Percentiles rank a stretch among this genome's conserved stretches.
Evolutionary conservation across 2,797 vertebrate species (phyloP).

Genomic region (Lepilemur septentrionalis): DNA sequence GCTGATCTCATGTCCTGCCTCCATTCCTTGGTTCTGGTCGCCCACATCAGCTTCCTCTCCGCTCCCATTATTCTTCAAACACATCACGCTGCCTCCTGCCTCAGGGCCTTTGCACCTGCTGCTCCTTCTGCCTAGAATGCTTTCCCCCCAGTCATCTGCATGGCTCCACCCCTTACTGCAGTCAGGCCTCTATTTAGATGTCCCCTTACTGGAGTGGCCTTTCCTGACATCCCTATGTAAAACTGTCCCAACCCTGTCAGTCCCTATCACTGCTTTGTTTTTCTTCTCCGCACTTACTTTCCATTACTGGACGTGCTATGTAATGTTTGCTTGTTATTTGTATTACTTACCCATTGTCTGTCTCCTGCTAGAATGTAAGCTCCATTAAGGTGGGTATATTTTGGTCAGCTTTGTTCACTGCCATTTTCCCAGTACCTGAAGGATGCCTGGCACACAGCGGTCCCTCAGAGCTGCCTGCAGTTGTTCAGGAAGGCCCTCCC

Average conservation of each 20-base stretch:
- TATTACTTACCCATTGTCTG: accelerated
- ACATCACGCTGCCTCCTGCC: neutral
- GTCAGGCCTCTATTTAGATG: neutral
- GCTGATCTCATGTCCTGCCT: neutral
- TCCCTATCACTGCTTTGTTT: neutral
- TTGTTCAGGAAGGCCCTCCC: neutral
- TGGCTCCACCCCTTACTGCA: neutral
- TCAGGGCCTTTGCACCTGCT: neutral
- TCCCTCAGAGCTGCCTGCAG: neutral
- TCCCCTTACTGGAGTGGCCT: neutral
- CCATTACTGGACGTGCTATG: neutral
- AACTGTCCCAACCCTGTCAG: neutral
- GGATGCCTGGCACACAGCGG: neutral
- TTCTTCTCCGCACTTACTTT: neutral
- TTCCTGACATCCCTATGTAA: neutral
- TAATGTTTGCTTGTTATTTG: neutral
- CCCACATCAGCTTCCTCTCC: neutral
- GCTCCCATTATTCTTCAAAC: neutral
- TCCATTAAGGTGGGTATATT: neutral
- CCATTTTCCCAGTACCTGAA: neutral
- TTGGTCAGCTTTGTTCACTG: neutral
- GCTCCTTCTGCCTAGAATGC: neutral
- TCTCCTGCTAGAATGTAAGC: neutral
- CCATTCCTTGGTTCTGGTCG: neutral
- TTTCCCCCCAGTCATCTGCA: neutral